Evolutionary conservation across 2,888 invertebrate species (phyloP), one percentile per base, ranked within the genome.

Genomic region (Brachyptera putata): DNA sequence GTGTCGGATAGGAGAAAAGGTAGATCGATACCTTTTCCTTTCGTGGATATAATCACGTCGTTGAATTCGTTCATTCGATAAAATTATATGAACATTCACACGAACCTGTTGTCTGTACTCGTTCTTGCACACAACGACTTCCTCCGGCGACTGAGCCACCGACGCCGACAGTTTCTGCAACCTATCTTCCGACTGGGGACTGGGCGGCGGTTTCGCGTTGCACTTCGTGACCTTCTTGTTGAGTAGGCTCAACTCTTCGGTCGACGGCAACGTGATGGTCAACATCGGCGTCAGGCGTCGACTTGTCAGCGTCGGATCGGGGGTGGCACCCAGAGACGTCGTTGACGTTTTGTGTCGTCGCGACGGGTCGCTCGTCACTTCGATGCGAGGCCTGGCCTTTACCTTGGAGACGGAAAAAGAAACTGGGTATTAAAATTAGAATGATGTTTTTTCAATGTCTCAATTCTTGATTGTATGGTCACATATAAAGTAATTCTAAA

Each of bases 231-330:
- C 39, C 7, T 5, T 41, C 34, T 22, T 26, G 37, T 46, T 26
- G 18, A 48, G 56, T 25, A 43, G 46, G 25, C 69, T 77, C 53
- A 82, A 70, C 67, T 83, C 83, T 62, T 83, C 83, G 56, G 80
- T 82, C 1, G 83, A 82, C 1, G 84, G 83, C 70, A 83, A 79
- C 0, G 83, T 82, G 18, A 83, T 73, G 0, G 83, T 84, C 61
- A 84, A 68, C 0, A 75, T 81, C 2, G 76, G 76, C 1, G 73
- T 72, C n/a, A 71, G 68, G 30, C 72, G 71, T 14, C 61, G 61
- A 25, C 18, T 57, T 25, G 43, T 43, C 14, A 26, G 18, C 46
- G 16, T 34, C 25, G 30, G 43, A 26, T 21, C 43, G 2, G 53
- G 56, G 30, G 21, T 37, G 26, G 37, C 36, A 1, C 49, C 55